Evolutionary conservation across 1,140 invertebrate genomes (phyloP), one percentile per base, ranked within the genome.

Genomic region (Chymomyza costata): DNA sequence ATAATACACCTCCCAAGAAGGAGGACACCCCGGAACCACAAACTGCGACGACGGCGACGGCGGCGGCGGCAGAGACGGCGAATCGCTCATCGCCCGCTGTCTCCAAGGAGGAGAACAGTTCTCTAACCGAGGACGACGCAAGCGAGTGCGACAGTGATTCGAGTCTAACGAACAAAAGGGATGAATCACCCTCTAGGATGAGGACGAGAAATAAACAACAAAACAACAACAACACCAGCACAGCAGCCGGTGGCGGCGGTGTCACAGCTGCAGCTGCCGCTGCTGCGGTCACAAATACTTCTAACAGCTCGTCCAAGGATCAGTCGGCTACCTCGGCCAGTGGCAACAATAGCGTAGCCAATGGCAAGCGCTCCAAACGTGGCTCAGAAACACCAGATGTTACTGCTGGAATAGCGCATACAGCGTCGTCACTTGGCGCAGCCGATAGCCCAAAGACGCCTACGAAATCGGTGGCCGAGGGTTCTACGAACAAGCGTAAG

Each of bases 111-210:
- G 92, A 93, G 85, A 92, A 93, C 67, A 97, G 95, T 88, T 97
- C 95, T 43, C 94, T 95, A 43, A 97, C 94, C 69, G 96, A 97
- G 86, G 95, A 96, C 88, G 97, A 98, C 74, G 88, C 88, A 83
- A 97, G 94, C 53, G 95, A 96, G 84, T 96, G 96, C 86, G 96
- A 96, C 86, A 97, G 93, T 84, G 96, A 96, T 87, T 95, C 94
- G 49, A 88, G 93, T 60, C 92, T 94, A 65, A 89, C 88, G 32
- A 89, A 89, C 57, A 89, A 88, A 81, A 85, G 84, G 57, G 93
- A 94, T 80, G 91, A 90, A 76, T 93, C 92, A 85, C 92, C 93
- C 38, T 93, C 93, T 82, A 91, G 94, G 85, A 95, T 95, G 92
- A 90, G 94, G 82, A 96, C 94, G 28, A 88, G 94, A 63, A 95